These are phyloP conservation scores for Cistogaster globosa DNA, from an alignment of 2,888 invertebrate species.

Conservation along the genomic window DNA sequence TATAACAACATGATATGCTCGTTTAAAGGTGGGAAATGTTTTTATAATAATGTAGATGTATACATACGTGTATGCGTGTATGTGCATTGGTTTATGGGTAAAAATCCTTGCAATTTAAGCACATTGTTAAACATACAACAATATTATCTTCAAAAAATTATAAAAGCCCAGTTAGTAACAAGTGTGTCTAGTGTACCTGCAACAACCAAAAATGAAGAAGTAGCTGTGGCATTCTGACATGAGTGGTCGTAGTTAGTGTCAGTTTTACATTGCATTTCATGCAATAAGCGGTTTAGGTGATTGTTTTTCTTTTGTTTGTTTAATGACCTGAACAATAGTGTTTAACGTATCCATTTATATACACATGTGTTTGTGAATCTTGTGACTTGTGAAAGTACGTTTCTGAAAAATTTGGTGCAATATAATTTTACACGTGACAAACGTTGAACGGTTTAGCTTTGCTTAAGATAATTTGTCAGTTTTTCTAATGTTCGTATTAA, in stretches of 20 bases:
- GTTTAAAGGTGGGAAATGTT: slow-evolving; percentile 49
- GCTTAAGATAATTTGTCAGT: too few species aligned
- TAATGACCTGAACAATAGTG: slow-evolving; percentile 66
- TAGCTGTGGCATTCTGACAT: slow-evolving; percentile 14
- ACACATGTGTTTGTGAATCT: not conserved
- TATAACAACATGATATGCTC: slow-evolving; percentile 49
- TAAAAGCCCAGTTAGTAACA: slow-evolving; percentile 36
- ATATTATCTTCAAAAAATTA: slow-evolving; percentile 40
- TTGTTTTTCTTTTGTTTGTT: slow-evolving; percentile 67
- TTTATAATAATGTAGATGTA: not conserved
- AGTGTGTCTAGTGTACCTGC: slow-evolving; percentile 12
- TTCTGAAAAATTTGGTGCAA: slow-evolving; percentile 16
- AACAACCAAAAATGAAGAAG: not conserved
- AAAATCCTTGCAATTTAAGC: slow-evolving; percentile 57
- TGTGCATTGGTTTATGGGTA: not conserved
- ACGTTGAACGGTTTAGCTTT: slow-evolving; percentile 3
- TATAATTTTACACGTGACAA: not conserved
- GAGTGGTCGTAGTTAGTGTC: slow-evolving; percentile 47
- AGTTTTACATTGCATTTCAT: slow-evolving; percentile 58
- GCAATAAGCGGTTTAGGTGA: slow-evolving; percentile 67
- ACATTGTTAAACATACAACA: slow-evolving; percentile 53
- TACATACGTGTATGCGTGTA: not conserved
- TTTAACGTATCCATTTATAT: not conserved
- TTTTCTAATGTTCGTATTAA: too few species aligned
- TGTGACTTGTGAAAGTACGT: not conserved